Percentiles rank a stretch among this genome's conserved stretches.
Conservation (phyloP, 1,140 invertebrate genomes). For the Agrilus planipennis region DNA sequence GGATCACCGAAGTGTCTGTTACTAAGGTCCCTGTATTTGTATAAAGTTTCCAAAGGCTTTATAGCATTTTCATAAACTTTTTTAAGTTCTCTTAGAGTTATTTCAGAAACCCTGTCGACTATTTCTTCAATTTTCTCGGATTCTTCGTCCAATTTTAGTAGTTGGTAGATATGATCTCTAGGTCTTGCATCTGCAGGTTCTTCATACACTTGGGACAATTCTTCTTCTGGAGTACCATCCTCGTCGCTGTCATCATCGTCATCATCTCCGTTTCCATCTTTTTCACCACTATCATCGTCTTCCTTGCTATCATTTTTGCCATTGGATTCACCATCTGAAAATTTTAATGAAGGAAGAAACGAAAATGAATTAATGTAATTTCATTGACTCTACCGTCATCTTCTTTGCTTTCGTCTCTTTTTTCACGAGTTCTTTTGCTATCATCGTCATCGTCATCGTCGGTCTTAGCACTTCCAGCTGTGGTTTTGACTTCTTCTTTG, state of each 20-base stretch:
- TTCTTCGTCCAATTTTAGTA: constrained; percentile 68
- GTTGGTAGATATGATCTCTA: constrained; percentile 66
- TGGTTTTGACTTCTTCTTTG: constrained; percentile 13
- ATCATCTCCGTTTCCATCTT: background rate
- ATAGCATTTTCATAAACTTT: constrained; percentile 78
- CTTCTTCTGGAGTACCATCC: constrained; percentile 38
- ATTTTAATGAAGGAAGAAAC: too few species aligned
- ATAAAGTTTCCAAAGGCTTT: constrained; percentile 77
- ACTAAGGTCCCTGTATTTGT: constrained; percentile 86
- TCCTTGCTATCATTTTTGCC: constrained; percentile 30
- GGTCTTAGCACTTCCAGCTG: constrained; percentile 13
- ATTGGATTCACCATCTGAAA: too few species aligned
- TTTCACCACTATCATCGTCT: constrained; percentile 21
- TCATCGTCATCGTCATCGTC: constrained; percentile 11
- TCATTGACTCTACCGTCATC: too few species aligned
- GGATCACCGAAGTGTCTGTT: constrained; percentile 87
- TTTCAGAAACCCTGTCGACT: constrained; percentile 59
- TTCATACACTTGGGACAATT: constrained; percentile 51
- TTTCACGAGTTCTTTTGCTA: constrained; percentile 13
- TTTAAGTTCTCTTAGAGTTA: constrained; percentile 75
- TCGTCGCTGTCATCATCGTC: constrained; percentile 16
- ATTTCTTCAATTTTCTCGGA: constrained; percentile 57
- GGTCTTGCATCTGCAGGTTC: constrained; percentile 65
- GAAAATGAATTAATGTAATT: too few species aligned
- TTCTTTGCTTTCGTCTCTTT: constrained; percentile 31